Evolutionary conservation across 2,797 vertebrate species (phyloP), one percentile per base, ranked within the genome.

Genomic region (Acrossocheilus wenchowensis): DNA sequence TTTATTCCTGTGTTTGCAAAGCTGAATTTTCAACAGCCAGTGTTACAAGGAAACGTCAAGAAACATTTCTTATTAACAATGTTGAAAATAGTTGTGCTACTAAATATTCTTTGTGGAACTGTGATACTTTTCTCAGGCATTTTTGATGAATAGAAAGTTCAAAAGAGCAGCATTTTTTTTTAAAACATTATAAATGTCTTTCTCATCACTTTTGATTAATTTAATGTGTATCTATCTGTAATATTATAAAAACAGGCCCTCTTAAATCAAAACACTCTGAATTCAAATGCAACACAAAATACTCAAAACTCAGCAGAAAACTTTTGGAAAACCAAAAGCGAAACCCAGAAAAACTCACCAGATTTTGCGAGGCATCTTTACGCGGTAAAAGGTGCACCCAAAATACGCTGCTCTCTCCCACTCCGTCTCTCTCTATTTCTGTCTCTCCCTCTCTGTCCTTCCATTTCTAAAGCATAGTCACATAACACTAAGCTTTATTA

Each of bases 401-500:
- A 87, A 68, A 82, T 79, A 78, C 66, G 43, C 17, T 6, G 43
- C 62, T 86, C 81, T 23, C 82, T 81, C n/a, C 66, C 15, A 84
- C 80, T 83, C 85, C 3, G 15, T 52, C 21, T 75, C 72, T 75
- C 72, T 83, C 30, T 83, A 19, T 84, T 17, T 74, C n/a, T 75
- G 86, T 83, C 66, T 15, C 81, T 57, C 6, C 43, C 41, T 62
- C 69, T 45, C 88, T 52, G 57, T 88, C 45, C 64, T 34, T 57
- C 81, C 71, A 41, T 82, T 83, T 81, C 71, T 78, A 85, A 85
- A 85, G 68, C 66, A 71, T 78, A 94, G 91, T 91, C 74, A 87
- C 81, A 89, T 68, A 83, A 86, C 86, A 87, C 87, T 89, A 83
- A 80, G 87, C 88, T 91, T 92, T 93, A 93, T 94, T 93, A 85